phyloP scores from a whole-genome alignment of 2,113 vertebrate species.

The Gymnarchus niloticus region DNA sequence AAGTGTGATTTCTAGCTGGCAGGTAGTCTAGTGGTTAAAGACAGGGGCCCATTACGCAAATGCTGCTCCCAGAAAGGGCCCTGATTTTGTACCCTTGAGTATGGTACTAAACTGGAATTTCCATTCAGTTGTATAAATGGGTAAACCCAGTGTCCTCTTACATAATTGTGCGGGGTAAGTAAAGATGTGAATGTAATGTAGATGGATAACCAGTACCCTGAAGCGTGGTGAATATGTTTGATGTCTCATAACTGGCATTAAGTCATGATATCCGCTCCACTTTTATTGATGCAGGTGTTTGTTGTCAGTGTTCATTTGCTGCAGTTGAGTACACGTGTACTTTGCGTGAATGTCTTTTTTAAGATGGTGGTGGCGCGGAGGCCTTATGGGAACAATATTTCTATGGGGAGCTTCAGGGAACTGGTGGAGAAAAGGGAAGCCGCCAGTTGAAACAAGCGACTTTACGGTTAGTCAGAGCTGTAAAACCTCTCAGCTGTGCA shows the following conservation, averaged over 20 bases:
- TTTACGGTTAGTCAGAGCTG: conserved; percentile 43
- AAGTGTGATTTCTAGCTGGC: neutral
- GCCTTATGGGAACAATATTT: conserved; percentile 25
- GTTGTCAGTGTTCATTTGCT: neutral
- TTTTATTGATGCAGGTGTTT: neutral
- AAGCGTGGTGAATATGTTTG: neutral
- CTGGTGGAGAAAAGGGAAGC: neutral
- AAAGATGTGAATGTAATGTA: neutral
- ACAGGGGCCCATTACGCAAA: neutral
- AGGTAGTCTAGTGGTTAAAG: neutral
- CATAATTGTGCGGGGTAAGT: neutral
- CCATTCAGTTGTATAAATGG: neutral
- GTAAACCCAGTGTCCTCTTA: no score
- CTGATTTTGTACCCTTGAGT: neutral
- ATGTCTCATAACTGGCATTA: neutral
- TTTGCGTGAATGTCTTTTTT: neutral
- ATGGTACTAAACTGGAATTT: neutral
- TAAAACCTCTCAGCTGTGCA: neutral
- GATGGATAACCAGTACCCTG: neutral
- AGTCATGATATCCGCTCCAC: neutral
- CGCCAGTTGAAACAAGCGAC: conserved; percentile 39
- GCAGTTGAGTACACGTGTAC: neutral
- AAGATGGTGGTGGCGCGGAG: neutral
- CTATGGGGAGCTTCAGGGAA: neutral
- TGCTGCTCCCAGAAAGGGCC: neutral